These are phyloP conservation scores for Megaceryle alcyon DNA, from an alignment of 2,797 vertebrate genomes.

Conservation along the genomic window DNA sequence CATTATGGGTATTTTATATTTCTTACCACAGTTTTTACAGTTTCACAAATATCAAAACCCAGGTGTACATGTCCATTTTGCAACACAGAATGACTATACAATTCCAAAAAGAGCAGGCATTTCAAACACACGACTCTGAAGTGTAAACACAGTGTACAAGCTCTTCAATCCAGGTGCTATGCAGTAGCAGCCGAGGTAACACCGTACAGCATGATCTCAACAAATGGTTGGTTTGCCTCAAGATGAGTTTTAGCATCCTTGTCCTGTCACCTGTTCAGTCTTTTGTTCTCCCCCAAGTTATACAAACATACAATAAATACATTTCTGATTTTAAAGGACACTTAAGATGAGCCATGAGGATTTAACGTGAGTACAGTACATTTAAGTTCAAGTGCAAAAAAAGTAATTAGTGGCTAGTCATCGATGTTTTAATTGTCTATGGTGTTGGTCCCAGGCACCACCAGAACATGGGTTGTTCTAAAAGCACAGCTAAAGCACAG, in stretches of 20 bases:
- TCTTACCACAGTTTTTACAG: slow-evolving; percentile 67
- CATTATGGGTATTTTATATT: slow-evolving; percentile 63
- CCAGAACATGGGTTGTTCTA: background rate
- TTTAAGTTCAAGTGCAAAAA: slow-evolving; percentile 83
- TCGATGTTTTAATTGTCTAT: slow-evolving; percentile 48
- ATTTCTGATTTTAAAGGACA: slow-evolving; percentile 82
- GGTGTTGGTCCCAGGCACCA: slow-evolving; percentile 66
- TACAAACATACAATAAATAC: slow-evolving; percentile 81
- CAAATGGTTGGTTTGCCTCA: slow-evolving; percentile 26
- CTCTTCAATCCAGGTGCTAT: slow-evolving; percentile 62
- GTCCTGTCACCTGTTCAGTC: slow-evolving; percentile 44
- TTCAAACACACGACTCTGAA: slow-evolving; percentile 66
- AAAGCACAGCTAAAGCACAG: slow-evolving; percentile 55
- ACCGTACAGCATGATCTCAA: slow-evolving; percentile 17
- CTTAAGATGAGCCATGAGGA: slow-evolving; percentile 81
- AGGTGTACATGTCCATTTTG: slow-evolving; percentile 53
- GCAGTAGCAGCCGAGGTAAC: slow-evolving; percentile 67
- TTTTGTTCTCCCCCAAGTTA: slow-evolving; percentile 45
- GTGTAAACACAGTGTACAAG: slow-evolving; percentile 76
- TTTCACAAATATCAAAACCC: slow-evolving; percentile 72
- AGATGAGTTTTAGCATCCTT: slow-evolving; percentile 48
- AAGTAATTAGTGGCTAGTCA: slow-evolving; percentile 73
- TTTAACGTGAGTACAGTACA: slow-evolving; percentile 81
- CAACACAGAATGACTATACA: slow-evolving; percentile 68
- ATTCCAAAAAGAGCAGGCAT: slow-evolving; percentile 77